phyloP scores from a whole-genome alignment of 1,140 invertebrate species.

The Cheumatopsyche charites region DNA sequence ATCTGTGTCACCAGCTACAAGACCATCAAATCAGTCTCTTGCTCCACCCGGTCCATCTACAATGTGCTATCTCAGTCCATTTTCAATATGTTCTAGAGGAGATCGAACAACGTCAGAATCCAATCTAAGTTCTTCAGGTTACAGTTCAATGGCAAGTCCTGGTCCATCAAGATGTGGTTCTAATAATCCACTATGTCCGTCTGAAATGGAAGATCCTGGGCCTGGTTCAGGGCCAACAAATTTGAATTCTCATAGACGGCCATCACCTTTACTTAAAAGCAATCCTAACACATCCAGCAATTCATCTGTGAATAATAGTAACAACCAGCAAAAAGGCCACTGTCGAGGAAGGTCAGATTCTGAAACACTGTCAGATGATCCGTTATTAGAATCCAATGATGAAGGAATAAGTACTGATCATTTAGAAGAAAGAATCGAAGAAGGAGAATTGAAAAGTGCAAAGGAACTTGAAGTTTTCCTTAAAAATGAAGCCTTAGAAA shows the following conservation, averaged over 20 bases:
- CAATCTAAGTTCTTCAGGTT: conserved; percentile 81
- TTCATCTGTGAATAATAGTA: conserved; percentile 49
- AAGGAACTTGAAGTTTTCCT: conserved; percentile 70
- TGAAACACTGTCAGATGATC: conserved; percentile 71
- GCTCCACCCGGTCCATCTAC: conserved; percentile 58
- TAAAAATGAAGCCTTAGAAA: conserved; percentile 43
- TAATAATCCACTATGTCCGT: conserved; percentile 74
- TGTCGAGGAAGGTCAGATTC: conserved; percentile 67
- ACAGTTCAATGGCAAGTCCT: conserved; percentile 80
- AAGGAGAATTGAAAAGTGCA: conserved; percentile 66
- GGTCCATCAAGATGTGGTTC: conserved; percentile 78
- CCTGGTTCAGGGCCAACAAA: conserved; percentile 58
- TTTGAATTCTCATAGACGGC: conserved; percentile 55
- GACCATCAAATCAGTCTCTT: conserved; percentile 50
- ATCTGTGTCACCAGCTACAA: conserved; percentile 63
- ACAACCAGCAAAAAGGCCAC: conserved; percentile 57
- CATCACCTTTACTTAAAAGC: conserved; percentile 62
- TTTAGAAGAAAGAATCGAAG: conserved; percentile 68
- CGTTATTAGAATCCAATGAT: conserved; percentile 71
- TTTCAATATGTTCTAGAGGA: conserved; percentile 70
- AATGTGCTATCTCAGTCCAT: conserved; percentile 78
- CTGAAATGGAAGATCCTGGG: conserved; percentile 71
- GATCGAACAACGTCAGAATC: conserved; percentile 78
- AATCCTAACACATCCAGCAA: conserved; percentile 58
- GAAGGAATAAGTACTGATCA: conserved; percentile 74